Conservation (phyloP, 2,797 vertebrate species). For the Gorsachius magnificus region DNA sequence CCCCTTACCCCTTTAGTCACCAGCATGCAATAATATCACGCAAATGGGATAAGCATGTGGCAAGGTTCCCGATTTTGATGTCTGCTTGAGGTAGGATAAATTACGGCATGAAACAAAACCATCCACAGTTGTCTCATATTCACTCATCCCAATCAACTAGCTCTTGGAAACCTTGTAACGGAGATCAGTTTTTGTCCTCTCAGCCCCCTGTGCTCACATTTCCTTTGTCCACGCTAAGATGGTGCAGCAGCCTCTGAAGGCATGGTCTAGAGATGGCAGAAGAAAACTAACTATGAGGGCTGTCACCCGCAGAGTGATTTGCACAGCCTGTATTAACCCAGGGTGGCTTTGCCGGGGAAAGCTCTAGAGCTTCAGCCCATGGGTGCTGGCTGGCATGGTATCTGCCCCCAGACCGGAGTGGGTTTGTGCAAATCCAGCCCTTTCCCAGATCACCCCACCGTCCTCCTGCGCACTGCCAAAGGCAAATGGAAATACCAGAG, state of each 20-base stretch:
- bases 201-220: background rate
- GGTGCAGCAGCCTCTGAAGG: background rate
- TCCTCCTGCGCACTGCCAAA: background rate
- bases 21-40: background rate
- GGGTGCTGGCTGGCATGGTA: background rate
- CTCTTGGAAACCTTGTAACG: background rate
- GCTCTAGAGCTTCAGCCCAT: background rate
- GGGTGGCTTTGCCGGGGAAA: background rate
- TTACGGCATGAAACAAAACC: background rate
- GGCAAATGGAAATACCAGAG: background rate
- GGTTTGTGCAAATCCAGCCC: background rate
- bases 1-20: constrained; percentile 9
- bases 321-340: background rate
- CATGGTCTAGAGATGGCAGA: background rate
- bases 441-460: background rate
- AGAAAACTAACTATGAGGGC: background rate
- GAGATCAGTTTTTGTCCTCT: background rate
- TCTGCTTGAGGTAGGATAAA: background rate
- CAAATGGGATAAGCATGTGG: background rate
- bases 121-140: background rate
- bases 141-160: background rate
- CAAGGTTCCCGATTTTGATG: constrained; percentile 1
- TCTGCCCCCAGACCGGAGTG: background rate
- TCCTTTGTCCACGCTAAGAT: background rate
- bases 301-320: background rate